Base-by-base conservation (phyloP, 2,888 invertebrate genomes). In the Cecidostiba fungosa region DNA sequence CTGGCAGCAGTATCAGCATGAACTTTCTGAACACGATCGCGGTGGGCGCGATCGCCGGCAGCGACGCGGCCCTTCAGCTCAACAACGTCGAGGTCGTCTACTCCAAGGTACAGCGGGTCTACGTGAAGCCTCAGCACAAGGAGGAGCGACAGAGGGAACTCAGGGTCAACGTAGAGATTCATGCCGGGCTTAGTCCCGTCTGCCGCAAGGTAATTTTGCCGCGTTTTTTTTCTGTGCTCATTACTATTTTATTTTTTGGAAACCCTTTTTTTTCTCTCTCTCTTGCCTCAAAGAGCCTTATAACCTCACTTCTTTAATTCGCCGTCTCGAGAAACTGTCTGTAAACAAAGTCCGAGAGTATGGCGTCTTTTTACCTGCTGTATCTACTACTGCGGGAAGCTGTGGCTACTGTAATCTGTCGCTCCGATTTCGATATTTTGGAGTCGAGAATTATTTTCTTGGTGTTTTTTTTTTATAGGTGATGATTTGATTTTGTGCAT, bases 51-150 rank as follows among this genome's bases (percentile, higher is more conserved):
- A 85, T 89, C 76, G 89, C 89, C 87, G 88, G 89, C 86, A 89
- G 90, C 86, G 93, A 93, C 89, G 88, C 90, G 87, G 92, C 90
- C 39, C 88, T 93, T n/a, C 93, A 93, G 81, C 89, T 92, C 80
- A 93, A 92, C 89, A 93, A 93, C 90, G 91, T 93, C 86, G 93
- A 93, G 81, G 86, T 93, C 69, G 89, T 93, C 84, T 93, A 93
- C 86, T 91, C 91, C 32, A 93, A 91, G 89, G 90, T 93, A 50
- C 93, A 93, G 88, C 90, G 91, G 84, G 92, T 93, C 88, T 93
- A 92, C 87, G 88, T 93, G 69, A 93, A 93, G 82, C 90, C 93
- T 14, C 92, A 92, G 74, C 91, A 90, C 81, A 93, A 93, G 83
- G 93, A 93, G 85, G 93, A 93, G 88, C 89, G 93, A 14, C 93